Evolutionary conservation across 2,797 vertebrate genomes (phyloP).

Genomic region (Phalloptychus januarius): DNA sequence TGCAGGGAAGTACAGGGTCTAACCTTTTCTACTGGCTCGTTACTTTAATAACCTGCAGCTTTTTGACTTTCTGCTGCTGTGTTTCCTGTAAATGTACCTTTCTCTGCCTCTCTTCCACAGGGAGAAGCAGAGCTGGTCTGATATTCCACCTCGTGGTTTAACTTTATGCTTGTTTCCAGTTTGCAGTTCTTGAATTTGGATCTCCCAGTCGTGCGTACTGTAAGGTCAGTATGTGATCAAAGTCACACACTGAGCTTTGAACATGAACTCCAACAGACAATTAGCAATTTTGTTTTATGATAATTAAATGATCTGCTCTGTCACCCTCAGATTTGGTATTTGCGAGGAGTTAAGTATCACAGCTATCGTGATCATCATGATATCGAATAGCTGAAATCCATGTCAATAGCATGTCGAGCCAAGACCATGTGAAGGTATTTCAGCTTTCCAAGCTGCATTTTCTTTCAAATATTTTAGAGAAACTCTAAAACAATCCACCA

Average conservation of each 20-base stretch:
- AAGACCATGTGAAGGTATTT: too few relatives aligned
- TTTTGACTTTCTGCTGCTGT: neutral
- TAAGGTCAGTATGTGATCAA: too few relatives aligned
- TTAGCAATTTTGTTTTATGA: neutral
- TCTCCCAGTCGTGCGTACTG: neutral
- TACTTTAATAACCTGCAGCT: neutral
- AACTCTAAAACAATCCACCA: too few relatives aligned
- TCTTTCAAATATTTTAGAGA: too few relatives aligned
- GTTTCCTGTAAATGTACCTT: neutral
- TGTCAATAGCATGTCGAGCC: too few relatives aligned
- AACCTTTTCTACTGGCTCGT: neutral
- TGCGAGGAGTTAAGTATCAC: too few relatives aligned
- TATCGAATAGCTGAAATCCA: too few relatives aligned
- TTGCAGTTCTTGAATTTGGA: neutral
- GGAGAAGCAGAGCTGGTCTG: neutral
- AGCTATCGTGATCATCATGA: too few relatives aligned
- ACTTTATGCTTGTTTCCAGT: neutral
- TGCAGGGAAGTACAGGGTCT: neutral
- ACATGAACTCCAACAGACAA: neutral
- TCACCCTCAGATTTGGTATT: too few relatives aligned
- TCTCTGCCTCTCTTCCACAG: neutral
- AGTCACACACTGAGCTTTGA: neutral
- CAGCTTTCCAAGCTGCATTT: too few relatives aligned
- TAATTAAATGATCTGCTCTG: neutral
- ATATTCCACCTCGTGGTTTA: neutral